Conservation (phyloP, 2,113 vertebrate genomes). For the Talpa occidentalis region DNA sequence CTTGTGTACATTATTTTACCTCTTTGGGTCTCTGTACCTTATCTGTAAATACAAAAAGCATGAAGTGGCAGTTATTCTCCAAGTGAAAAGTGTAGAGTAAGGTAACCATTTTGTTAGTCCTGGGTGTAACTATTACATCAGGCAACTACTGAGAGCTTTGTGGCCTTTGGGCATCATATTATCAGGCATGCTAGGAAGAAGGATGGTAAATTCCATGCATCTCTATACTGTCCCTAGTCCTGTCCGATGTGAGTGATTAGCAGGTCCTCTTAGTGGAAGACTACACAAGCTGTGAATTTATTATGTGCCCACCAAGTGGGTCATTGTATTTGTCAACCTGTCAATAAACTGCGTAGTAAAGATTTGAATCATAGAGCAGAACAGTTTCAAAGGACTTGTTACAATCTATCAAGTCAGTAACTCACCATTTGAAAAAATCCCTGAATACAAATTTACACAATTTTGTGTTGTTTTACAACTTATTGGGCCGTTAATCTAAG, state of each 20-base stretch:
- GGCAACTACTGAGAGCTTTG: not conserved
- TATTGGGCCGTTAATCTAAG: constrained; percentile 80
- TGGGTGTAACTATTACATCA: not conserved
- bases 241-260: not conserved
- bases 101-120: not conserved
- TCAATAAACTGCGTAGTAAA: constrained; percentile 73
- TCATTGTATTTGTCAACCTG: constrained; percentile 70
- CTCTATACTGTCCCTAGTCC: rapidly evolving
- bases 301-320: not conserved
- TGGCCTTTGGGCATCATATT: not conserved
- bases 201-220: not conserved
- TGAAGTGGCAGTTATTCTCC: not conserved
- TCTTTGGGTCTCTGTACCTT: not conserved
- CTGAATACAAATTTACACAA: constrained; percentile 76
- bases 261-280: not conserved
- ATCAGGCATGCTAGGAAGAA: not conserved
- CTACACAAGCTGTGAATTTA: constrained; percentile 24
- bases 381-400: constrained; percentile 81
- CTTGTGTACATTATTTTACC: not conserved
- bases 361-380: constrained; percentile 72
- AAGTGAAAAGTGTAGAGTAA: not conserved
- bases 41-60: not conserved
- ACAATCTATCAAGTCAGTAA: constrained; percentile 76
- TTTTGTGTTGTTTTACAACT: constrained; percentile 80
- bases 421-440: constrained; percentile 80